Base-by-base conservation (phyloP, 2,113 vertebrate genomes). In the Microtus richardsoni region DNA sequence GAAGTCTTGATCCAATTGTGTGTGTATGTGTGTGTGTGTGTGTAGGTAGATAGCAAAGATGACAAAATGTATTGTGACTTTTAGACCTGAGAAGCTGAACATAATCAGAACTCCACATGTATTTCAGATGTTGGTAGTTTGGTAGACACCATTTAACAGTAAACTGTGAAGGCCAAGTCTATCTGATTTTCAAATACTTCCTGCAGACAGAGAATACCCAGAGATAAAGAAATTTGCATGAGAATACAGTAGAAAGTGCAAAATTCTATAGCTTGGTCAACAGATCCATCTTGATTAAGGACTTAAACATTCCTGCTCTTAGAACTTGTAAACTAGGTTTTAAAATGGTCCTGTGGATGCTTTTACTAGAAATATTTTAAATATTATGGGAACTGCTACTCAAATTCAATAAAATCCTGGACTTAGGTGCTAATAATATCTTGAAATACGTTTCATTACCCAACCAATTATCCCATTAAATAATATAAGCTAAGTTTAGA, bases 341-440 rank as follows among this genome's bases (percentile, higher is more conserved):
- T 82, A 47, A 88, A 80, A 21, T 44, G 3, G 71, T 86, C 71
- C 66, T 74, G 7, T 24, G 91, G 82, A 54, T 47, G 28, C 8
- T 86, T 90, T 93, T 75, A 60, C 8, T 74, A 88, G 33, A 79
- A 86, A 39, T 64, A 88, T 70, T 85, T 96, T 77, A 93, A 93
- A 64, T 84, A 80, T 33, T 36, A 70, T 83, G 39, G 12, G n/a
- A 92, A 78, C 33, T 93, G 36, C 5, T 77, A 68, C 13, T 78
- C 5, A 62, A 82, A 79, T 74, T 52, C 39, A 14, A 54, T 39
- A 73, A 93, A 85, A 92, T 93, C 5, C 71, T 85, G 88, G 4
- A 52, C 12, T 60, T 12, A 73, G 10, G 1, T 80, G 28, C 3
- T 68, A 14, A 74, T 41, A 7, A 13, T 22, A 36, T 60, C 88